phyloP scores from a whole-genome alignment of 2,113 vertebrate genomes.

The Lophura nycthemera region DNA sequence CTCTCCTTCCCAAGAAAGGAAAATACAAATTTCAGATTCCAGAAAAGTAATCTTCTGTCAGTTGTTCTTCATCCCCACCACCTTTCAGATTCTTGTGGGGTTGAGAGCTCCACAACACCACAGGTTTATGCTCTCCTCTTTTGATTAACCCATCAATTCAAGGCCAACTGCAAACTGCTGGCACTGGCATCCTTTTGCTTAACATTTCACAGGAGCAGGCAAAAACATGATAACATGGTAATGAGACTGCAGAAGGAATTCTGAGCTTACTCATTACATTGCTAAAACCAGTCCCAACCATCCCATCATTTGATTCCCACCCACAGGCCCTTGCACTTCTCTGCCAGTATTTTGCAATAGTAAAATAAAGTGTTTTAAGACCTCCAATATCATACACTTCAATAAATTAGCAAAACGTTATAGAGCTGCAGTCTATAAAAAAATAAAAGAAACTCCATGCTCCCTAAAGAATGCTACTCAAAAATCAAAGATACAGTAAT shows the following conservation, averaged over 20 bases:
- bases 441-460: background rate
- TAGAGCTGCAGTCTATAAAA: background rate
- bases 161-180: background rate
- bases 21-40: background rate
- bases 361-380: background rate
- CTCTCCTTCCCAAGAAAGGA: background rate
- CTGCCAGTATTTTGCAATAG: background rate
- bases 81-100: rapidly evolving
- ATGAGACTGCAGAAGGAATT: background rate
- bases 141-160: background rate
- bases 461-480: background rate
- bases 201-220: background rate
- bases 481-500: background rate
- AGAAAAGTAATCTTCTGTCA: background rate
- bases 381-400: background rate
- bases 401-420: background rate
- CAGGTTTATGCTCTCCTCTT: background rate
- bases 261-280: background rate
- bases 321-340: background rate
- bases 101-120: background rate
- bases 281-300: background rate
- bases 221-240: background rate
- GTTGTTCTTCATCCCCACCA: background rate
- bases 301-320: background rate
- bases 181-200: background rate